A percentile compares a stretch with the other conserved stretches of the same genome.
These are phyloP conservation scores for Leucoraja ocellata DNA, from an alignment of 2,797 vertebrate genomes.

Conservation along the genomic window DNA sequence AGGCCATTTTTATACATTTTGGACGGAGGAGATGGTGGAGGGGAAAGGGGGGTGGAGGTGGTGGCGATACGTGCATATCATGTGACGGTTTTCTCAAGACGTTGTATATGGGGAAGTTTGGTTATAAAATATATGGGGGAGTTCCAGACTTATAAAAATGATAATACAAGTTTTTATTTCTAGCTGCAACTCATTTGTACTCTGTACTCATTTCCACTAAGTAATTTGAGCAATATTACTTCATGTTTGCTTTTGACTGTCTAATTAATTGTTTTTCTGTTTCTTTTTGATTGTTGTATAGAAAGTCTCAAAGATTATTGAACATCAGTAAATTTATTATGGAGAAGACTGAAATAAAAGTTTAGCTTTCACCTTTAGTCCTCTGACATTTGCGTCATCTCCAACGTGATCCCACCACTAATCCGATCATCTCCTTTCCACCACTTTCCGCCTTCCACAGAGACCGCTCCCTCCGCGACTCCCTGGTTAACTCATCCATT, in stretches of 20 bases:
- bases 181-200: neutral
- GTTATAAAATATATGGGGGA: neutral
- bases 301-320: neutral
- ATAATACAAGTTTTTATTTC: neutral
- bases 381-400: neutral
- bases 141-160: neutral
- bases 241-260: neutral
- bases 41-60: no score
- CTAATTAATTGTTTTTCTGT: neutral
- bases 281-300: neutral
- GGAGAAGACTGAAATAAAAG: neutral
- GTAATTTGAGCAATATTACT: neutral
- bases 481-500: no score
- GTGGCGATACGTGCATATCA: neutral
- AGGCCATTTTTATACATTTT: no score
- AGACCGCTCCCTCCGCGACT: no score
- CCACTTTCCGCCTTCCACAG: no score
- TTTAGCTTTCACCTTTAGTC: neutral
- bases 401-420: no score
- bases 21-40: no score
- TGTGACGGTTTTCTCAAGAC: neutral
- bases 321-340: neutral
- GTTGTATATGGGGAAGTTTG: neutral
- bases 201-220: neutral
- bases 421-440: no score